Conservation (phyloP, 2,888 invertebrate species). For the Melolontha melolontha region DNA sequence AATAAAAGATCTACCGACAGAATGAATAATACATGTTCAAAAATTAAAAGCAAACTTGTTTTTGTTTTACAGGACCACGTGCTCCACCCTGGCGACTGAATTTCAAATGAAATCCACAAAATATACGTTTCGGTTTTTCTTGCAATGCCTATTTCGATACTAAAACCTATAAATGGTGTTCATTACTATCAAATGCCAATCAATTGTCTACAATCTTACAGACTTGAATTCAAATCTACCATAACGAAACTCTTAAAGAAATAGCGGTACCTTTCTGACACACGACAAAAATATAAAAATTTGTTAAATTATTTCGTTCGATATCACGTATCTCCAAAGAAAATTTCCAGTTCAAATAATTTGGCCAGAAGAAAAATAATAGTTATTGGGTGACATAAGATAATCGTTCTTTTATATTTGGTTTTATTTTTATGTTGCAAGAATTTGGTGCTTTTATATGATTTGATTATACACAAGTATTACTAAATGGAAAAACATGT, state of each 20-base stretch:
- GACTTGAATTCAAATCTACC: constrained; percentile 26
- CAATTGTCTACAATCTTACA: constrained; percentile 48
- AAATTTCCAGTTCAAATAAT: no score
- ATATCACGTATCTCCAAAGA: not conserved
- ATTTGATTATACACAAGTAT: no score
- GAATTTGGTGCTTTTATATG: no score
- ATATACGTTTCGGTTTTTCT: constrained; percentile 51
- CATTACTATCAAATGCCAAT: constrained; percentile 59
- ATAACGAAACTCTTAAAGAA: constrained; percentile 19
- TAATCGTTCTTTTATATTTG: not conserved
- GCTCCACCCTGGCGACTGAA: constrained; percentile 50
- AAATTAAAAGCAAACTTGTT: constrained; percentile 58
- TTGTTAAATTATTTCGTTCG: not conserved
- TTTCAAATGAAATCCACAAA: constrained; percentile 52
- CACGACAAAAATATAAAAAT: constrained; percentile 1
- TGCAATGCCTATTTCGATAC: constrained; percentile 54
- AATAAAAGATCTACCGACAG: constrained; percentile 45
- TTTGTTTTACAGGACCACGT: constrained; percentile 52
- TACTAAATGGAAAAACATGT: no score
- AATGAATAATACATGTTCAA: constrained; percentile 58
- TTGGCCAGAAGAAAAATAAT: no score
- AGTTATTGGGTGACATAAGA: no score
- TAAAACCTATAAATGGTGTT: constrained; percentile 59
- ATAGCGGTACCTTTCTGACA: not conserved
- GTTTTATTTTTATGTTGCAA: no score